phyloP scores from a whole-genome alignment of 2,113 vertebrate species.

The Thryonomys swinderianus region DNA sequence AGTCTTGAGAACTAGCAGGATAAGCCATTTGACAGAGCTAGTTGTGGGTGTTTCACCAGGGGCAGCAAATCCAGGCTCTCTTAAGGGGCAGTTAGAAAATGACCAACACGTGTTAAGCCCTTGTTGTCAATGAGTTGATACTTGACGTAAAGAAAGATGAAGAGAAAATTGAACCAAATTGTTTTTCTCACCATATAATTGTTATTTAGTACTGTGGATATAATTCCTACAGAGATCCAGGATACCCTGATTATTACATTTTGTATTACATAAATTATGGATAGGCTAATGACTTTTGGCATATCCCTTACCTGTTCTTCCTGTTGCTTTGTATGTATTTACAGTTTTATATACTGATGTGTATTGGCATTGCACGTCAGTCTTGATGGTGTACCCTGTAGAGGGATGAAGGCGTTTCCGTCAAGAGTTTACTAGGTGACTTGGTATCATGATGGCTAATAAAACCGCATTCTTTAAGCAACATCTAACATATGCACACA shows the following conservation, averaged over 20 bases:
- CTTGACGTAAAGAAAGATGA: constrained; percentile 28
- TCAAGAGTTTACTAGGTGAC: neutral
- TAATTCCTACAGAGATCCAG: neutral
- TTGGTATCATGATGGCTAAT: neutral
- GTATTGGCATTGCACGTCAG: neutral
- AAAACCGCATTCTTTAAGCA: neutral
- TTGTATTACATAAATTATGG: neutral
- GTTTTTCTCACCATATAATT: neutral
- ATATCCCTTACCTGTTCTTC: neutral
- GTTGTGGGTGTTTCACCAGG: neutral
- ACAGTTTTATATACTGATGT: neutral
- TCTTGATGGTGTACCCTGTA: neutral
- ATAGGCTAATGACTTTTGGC: neutral
- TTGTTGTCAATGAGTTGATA: neutral
- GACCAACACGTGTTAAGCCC: neutral
- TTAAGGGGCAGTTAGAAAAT: neutral
- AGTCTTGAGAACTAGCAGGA: neutral
- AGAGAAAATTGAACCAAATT: constrained; percentile 4
- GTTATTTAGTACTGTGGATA: neutral
- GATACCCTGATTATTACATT: neutral
- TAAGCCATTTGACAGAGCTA: neutral
- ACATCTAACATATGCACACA: neutral
- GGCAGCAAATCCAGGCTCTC: neutral
- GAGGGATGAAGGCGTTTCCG: neutral
- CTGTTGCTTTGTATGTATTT: neutral